Evolutionary conservation across 2,113 vertebrate species (phyloP).

Genomic region (Todiramphus saurophagus): DNA sequence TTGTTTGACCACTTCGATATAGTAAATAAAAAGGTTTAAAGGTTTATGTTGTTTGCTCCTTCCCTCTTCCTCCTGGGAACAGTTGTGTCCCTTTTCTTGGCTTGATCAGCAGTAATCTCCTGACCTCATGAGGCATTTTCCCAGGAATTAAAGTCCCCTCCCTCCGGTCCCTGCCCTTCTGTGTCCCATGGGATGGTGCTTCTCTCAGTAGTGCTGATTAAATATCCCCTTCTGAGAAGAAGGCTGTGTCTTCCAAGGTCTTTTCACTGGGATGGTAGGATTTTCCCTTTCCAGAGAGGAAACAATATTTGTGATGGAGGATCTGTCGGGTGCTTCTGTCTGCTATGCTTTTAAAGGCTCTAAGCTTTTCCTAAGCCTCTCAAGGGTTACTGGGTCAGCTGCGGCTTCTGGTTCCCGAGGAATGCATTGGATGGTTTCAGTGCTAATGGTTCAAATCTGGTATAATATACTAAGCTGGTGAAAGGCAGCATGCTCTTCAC

Average conservation of each 20-base stretch:
- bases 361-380: conserved; percentile 21
- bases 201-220: not conserved
- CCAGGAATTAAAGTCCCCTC: conserved; percentile 36
- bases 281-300: not conserved
- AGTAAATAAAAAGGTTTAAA: conserved; percentile 15
- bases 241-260: not conserved
- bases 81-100: conserved; percentile 21
- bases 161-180: not conserved
- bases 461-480: not conserved
- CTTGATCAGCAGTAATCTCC: conserved; percentile 4
- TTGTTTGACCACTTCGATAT: not conserved
- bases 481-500: not conserved
- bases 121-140: conserved; percentile 54
- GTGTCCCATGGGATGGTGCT: not conserved
- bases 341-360: conserved; percentile 7
- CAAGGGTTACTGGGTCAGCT: conserved; percentile 21
- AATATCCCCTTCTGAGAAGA: not conserved
- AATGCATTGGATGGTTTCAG: not conserved
- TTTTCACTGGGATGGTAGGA: not conserved
- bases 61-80: conserved; percentile 23
- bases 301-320: not conserved
- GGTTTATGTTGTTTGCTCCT: not conserved
- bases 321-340: not conserved
- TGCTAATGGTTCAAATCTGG: not conserved
- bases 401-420: not conserved